Conservation (phyloP, 2,797 vertebrate species). For the Molothrus aeneus region DNA sequence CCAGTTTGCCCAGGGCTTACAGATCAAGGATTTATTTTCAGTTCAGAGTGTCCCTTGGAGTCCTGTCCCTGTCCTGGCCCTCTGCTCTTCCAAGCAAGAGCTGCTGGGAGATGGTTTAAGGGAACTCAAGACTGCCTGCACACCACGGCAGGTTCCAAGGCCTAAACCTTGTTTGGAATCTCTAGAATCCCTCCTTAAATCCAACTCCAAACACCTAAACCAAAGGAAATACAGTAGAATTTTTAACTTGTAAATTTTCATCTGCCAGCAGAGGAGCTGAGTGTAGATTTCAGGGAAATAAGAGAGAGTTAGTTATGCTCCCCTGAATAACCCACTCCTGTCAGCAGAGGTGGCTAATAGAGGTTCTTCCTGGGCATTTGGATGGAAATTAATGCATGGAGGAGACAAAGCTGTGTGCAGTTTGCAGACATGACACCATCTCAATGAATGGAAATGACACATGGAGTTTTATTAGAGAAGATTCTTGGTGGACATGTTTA, state of each 20-base stretch:
- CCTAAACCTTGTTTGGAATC: background rate
- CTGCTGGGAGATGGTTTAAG: background rate
- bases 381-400: slow-evolving; percentile 44
- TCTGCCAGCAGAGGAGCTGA: background rate
- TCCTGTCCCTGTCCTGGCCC: background rate
- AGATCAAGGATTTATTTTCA: background rate
- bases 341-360: slow-evolving; percentile 30
- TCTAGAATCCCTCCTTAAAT: background rate
- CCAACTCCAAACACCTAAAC: background rate
- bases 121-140: background rate
- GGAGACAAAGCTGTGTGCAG: slow-evolving; percentile 11
- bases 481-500: background rate
- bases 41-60: background rate
- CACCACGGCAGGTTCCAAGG: fast-evolving
- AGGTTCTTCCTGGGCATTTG: slow-evolving; percentile 30
- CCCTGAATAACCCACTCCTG: slow-evolving; percentile 38
- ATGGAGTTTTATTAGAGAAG: background rate
- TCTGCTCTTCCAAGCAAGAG: background rate
- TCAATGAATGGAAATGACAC: background rate
- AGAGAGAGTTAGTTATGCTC: slow-evolving; percentile 2
- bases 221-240: background rate
- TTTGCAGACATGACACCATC: slow-evolving; percentile 19
- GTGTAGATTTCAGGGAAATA: slow-evolving; percentile 37
- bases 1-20: background rate
- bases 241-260: slow-evolving; percentile 6